Conservation (phyloP, 1,140 invertebrate species). For the Brachionus rotundiformis region DNA sequence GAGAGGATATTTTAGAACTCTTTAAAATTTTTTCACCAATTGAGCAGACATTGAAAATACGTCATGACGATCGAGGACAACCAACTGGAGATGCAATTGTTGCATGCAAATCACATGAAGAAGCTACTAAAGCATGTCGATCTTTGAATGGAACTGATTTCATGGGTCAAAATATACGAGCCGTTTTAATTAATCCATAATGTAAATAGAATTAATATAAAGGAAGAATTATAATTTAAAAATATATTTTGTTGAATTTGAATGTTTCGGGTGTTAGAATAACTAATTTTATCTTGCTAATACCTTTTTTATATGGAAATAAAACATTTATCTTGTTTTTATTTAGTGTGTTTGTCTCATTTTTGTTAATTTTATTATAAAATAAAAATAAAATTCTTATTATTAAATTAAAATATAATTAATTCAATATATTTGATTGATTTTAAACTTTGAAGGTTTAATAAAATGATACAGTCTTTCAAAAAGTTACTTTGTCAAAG, state of each 20-base stretch:
- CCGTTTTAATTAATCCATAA: background rate
- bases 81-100: conserved; percentile 51
- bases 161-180: conserved; percentile 17
- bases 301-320: background rate
- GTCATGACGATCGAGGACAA: conserved; percentile 36
- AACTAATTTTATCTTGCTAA: background rate
- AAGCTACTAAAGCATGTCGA: background rate
- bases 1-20: conserved; percentile 28
- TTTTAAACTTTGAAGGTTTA: too few relatives aligned
- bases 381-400: background rate
- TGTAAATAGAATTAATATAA: conserved; percentile 19
- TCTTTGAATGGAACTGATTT: conserved; percentile 18
- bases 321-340: background rate
- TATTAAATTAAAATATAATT: too few relatives aligned
- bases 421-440: too few relatives aligned
- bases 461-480: too few relatives aligned
- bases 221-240: background rate
- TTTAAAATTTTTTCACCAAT: conserved; percentile 39
- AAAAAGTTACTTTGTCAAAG: too few relatives aligned
- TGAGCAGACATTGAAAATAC: conserved; percentile 48
- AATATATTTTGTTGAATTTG: background rate
- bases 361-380: background rate
- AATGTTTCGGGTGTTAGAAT: too few relatives aligned
- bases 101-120: background rate
- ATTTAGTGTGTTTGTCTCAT: background rate